Percentiles rank a stretch among this genome's conserved stretches.
Evolutionary conservation across 1,140 invertebrate genomes (phyloP).

Genomic region (Caerostris extrusa): DNA sequence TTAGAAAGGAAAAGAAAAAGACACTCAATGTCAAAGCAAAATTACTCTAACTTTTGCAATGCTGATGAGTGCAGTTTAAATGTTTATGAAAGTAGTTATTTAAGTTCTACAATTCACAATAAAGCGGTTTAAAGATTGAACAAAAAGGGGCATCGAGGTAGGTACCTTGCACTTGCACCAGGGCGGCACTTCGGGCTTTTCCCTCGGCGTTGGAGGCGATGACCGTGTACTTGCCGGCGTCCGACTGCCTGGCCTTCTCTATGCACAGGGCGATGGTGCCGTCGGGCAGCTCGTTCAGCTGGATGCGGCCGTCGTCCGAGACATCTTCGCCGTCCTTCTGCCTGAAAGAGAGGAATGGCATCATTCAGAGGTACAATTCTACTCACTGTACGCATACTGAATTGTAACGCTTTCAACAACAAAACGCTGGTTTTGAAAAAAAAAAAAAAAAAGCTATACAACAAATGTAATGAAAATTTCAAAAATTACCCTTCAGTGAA

Average conservation of each 20-base stretch:
- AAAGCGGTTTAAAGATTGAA: not conserved
- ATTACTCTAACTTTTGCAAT: not conserved
- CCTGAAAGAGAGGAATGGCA: slow-evolving; percentile 81
- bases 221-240: slow-evolving; percentile 93
- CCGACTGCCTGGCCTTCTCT: slow-evolving; percentile 87
- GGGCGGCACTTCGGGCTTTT: slow-evolving; percentile 87
- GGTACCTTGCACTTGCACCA: slow-evolving; percentile 83
- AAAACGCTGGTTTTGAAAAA: too few species aligned
- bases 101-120: too few species aligned
- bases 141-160: not conserved
- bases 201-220: slow-evolving; percentile 89
- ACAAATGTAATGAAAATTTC: too few species aligned
- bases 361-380: not conserved
- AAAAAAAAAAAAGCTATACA: too few species aligned
- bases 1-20: too few species aligned
- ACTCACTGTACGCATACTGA: not conserved
- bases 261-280: slow-evolving; percentile 90
- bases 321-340: slow-evolving; percentile 90
- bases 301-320: slow-evolving; percentile 82
- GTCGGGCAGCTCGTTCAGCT: slow-evolving; percentile 87
- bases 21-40: not conserved
- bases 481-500: too few species aligned
- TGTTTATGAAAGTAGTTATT: not conserved
- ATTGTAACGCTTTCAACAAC: not conserved
- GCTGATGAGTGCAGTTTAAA: not conserved